Conservation (phyloP, 2,888 invertebrate species). For the Megastigmus dorsalis region DNA sequence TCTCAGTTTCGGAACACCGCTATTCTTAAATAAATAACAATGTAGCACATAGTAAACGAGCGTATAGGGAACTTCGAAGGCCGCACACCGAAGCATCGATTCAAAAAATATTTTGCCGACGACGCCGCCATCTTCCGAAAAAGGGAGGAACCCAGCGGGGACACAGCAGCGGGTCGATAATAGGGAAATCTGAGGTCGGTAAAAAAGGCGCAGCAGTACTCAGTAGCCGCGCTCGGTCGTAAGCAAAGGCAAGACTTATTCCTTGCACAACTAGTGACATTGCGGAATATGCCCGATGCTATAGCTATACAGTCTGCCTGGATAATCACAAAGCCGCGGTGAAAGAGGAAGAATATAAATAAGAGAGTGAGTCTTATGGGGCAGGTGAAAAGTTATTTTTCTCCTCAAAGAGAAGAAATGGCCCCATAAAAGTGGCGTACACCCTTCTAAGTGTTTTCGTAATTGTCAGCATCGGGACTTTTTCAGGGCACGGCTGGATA, state of each 20-base stretch:
- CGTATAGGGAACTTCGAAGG: too few species aligned
- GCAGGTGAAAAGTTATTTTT: slow-evolving; percentile 66
- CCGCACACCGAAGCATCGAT: too few species aligned
- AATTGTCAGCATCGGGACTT: not conserved
- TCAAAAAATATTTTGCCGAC: slow-evolving; percentile 56
- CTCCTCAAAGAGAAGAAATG: slow-evolving; percentile 57
- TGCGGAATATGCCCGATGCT: too few species aligned
- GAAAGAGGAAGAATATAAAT: slow-evolving; percentile 52
- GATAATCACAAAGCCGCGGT: not conserved
- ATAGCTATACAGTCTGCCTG: not conserved
- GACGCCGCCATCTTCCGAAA: slow-evolving; percentile 65
- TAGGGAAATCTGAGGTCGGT: slow-evolving; percentile 55
- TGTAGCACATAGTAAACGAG: too few species aligned
- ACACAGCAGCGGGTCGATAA: slow-evolving; percentile 54
- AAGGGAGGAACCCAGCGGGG: slow-evolving; percentile 56
- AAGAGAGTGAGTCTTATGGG: slow-evolving; percentile 56
- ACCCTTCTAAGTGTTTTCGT: not conserved
- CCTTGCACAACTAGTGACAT: too few species aligned
- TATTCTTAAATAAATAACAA: too few species aligned
- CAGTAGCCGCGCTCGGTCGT: too few species aligned
- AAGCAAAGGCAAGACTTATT: not conserved
- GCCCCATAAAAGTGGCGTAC: slow-evolving; percentile 61
- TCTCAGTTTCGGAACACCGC: too few species aligned
- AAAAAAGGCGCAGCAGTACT: slow-evolving; percentile 46
- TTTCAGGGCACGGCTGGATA: not conserved